Evolutionary conservation across 2,797 vertebrate genomes (phyloP).

Genomic region (Poeciliopsis gracilis): DNA sequence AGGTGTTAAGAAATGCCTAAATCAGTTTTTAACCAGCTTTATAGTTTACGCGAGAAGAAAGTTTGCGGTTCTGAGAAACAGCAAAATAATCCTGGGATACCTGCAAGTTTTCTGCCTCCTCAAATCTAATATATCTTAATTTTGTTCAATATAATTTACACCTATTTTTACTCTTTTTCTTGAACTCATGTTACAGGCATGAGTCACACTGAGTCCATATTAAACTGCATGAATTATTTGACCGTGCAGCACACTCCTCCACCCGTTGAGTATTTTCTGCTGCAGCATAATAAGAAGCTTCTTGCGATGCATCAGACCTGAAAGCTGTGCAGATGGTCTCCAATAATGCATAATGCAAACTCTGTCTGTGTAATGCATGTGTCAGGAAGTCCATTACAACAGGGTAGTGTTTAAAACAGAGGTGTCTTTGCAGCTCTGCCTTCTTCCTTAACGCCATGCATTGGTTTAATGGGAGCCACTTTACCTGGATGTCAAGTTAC

Average conservation of each 20-base stretch:
- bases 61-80: neutral
- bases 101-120: neutral
- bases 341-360: conserved; percentile 69
- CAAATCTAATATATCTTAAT: neutral
- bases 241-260: conserved; percentile 6
- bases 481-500: conserved; percentile 62
- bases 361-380: conserved; percentile 39
- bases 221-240: conserved; percentile 24
- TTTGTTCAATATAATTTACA: neutral
- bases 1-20: too few relatives aligned
- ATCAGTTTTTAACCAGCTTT: too few relatives aligned
- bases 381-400: conserved; percentile 65
- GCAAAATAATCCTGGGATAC: neutral
- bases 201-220: neutral
- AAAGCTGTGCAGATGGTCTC: conserved; percentile 59
- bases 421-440: conserved; percentile 26
- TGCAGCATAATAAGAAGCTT: conserved; percentile 36
- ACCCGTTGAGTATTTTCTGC: conserved; percentile 17
- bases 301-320: conserved; percentile 58
- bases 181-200: conserved; percentile 14
- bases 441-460: conserved; percentile 14
- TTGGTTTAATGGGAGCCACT: conserved; percentile 38
- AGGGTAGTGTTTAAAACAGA: conserved; percentile 48
- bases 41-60: neutral
- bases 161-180: neutral